Evolutionary conservation across 2,113 vertebrate genomes (phyloP), one percentile per base, ranked within the genome.

Genomic region (Anas platyrhynchos): DNA sequence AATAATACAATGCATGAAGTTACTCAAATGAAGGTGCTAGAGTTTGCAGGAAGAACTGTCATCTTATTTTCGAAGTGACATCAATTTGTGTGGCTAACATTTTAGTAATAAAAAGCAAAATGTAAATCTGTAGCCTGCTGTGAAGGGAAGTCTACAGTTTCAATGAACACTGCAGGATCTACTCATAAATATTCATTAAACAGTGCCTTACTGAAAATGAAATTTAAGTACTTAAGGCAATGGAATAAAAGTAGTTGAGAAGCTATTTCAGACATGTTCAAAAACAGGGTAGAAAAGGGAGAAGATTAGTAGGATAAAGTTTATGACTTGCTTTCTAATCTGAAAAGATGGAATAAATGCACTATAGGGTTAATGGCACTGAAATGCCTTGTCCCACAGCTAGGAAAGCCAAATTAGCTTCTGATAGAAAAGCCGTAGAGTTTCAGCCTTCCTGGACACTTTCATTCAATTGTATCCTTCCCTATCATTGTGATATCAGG

Each of bases 181-280:
- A 54, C 87, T 98, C 94, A 98, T 98, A 98, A 98, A 98, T 98
- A 98, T 98, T 98, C 97, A 98, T 98, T 98, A 97, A 98, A 96
- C 44, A 89, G 81, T 72, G 96, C 90, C 97, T 97, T 97, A 93
- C 95, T 97, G 97, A 97, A 98, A 98, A 97, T 97, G 94, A 98
- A 98, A 98, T 97, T 96, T 98, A 98, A 98, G 95, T 97, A 95
- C 93, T 96, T 97, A 98, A 97, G 92, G 97, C 98, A 98, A 98
- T 97, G 96, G 88, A 95, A 86, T 95, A 92, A 95, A 97, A 97
- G 93, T 92, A 94, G 93, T 89, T 96, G 92, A 95, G 97, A 96
- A 95, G 90, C 89, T 94, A 46, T 97, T 97, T 96, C 89, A 95
- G 81, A 78, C 48, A 22, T 86, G 67, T 86, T 94, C 32, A 13